Percentiles rank a stretch among this genome's conserved stretches.
phyloP scores from a whole-genome alignment of 2,797 vertebrate species.

The Pempheris klunzingeri region DNA sequence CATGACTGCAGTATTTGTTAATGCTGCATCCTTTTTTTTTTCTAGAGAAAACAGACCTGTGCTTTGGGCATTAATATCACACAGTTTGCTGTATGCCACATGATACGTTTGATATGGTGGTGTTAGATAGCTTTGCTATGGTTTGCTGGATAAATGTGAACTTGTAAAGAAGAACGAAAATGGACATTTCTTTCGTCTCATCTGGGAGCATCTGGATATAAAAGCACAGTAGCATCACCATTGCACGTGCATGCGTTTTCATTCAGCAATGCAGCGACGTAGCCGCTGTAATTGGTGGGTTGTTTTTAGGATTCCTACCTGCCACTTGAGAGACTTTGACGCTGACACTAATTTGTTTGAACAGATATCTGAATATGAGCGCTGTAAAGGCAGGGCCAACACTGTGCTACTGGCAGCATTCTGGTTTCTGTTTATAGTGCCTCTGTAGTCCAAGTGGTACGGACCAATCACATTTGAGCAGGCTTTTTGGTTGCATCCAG shows the following conservation, averaged over 20 bases:
- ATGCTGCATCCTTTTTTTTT: constrained; percentile 18
- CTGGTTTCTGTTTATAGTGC: too few relatives aligned
- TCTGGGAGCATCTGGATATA: neutral
- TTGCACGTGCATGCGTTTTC: neutral
- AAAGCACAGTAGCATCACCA: neutral
- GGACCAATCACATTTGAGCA: too few relatives aligned
- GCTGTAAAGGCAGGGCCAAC: too few relatives aligned
- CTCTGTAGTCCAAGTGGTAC: too few relatives aligned
- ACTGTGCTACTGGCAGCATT: too few relatives aligned
- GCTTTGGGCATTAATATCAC: constrained; percentile 25
- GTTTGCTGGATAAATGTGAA: constrained; percentile 10
- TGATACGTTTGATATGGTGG: constrained; percentile 7
- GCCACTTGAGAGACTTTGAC: neutral
- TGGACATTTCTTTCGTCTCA: constrained; percentile 10
- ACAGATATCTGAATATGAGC: too few relatives aligned
- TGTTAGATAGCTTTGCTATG: neutral
- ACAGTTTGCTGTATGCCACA: constrained; percentile 1
- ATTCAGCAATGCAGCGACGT: neutral
- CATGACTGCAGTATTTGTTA: constrained; percentile 23
- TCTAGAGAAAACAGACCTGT: constrained; percentile 1
- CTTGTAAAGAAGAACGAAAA: constrained; percentile 2
- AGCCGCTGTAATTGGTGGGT: neutral
- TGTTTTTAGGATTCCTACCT: neutral
- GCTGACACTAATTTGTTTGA: neutral
- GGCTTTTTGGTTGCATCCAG: too few relatives aligned